Evolutionary conservation across 2,797 vertebrate species (phyloP), one percentile per base, ranked within the genome.

Genomic region (Girardinus metallicus): DNA sequence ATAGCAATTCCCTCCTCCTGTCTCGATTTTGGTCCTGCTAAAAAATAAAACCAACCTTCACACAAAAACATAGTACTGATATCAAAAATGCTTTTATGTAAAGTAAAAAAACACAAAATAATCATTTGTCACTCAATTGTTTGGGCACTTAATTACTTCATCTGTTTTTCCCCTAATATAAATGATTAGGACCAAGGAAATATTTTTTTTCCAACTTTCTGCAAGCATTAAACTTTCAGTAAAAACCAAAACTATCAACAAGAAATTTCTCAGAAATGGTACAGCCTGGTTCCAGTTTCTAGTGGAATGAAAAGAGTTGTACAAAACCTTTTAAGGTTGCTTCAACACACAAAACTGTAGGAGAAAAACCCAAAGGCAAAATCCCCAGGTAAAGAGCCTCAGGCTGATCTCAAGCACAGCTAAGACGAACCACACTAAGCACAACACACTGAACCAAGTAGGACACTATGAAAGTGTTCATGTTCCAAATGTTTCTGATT

Each of bases 381-480:
- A 31, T 46, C 13, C 72, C 29, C 68, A 60, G 21, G 16, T 44
- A 49, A 34, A 16, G 13, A 70, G 34, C 66, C 41, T 43, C 11
- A 78, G 49, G 39, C 66, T 71, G 16, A 55, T 53, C 51, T 78
- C 16, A 29, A 78, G 66, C 39, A 34, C 39, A 36, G 11, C 34
- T 4, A 16, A 57, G 21, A 57, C 11, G 13, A 41, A 34, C 8
- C 10, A 78, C 29, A 34, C 12, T 16, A 43, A 29, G n/a, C 47
- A 46, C 39, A 31, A 34, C 51, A 44, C 51, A n/a, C 11, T 46
- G 21, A 73, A 72, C 49, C 18, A 55, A 77, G 36, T 3, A 51
- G n/a, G 23, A 39, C 26, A 43, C 16, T 11, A 71, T 26, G 39
- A 53, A n/a, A 29, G 26, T 71, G 13, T 26, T 71, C 26, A 44